Base-by-base conservation (phyloP, 1,140 invertebrate species). In the Scaptomyza hsui region DNA sequence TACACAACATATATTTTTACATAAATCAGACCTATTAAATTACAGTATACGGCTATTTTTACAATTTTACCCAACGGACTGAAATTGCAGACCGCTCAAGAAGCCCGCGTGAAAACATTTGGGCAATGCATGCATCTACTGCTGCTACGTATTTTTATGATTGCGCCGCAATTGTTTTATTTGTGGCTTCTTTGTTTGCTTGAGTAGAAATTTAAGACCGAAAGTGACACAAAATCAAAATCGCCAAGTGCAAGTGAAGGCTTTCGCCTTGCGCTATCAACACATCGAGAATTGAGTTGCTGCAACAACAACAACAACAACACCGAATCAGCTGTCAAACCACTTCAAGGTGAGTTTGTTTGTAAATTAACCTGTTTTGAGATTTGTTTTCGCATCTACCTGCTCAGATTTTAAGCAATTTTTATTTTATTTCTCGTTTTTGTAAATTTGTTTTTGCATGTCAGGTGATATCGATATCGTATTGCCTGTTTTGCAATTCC, bases 261-360 rank as follows among this genome's bases (percentile, higher is more conserved):
- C 49, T 68, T 72, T 68, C 47, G 32, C 35, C 48, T 47, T 18
- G 16, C 29, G 24, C 29, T 49, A 61, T 39, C 44, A 57, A 47
- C 37, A 72, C 24, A 29, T 29, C 26, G 26, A 29, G 26, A 29
- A 29, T 29, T 2, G 26, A 29, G 26, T 9, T 29, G 26, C 26
- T 29, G 26, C 45, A 63, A 37, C 53, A 42, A 32, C 53, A 39
- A 35, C 32, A 44, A 37, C 59, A 67, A 42, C 71, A 75, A 78
- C 60, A 80, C 64, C 63, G 42, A 57, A 65, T 65, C 68, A 71
- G 61, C 68, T 65, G 68, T 65, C 52, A 71, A 48, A 61, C 62
- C 61, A 62, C 76, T 80, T 80, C 82, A 86, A 86, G 82, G 82
- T 86, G 64, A 86, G 81, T 88, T 64, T 82, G 67, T 82, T 81